These are phyloP conservation scores for Syngnathoides biaculeatus DNA, from an alignment of 2,113 vertebrate species.

Conservation along the genomic window DNA sequence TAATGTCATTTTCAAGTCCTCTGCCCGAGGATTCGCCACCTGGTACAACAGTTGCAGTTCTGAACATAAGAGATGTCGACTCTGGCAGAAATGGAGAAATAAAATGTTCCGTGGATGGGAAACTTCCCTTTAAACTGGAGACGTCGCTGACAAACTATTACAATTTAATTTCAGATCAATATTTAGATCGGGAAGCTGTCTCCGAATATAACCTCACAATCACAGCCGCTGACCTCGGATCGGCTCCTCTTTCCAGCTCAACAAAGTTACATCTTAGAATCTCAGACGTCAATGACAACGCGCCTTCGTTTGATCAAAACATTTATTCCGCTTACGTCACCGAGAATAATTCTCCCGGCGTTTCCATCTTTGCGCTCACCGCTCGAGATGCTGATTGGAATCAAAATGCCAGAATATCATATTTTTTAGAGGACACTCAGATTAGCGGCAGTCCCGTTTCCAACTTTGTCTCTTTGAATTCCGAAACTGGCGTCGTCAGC, in stretches of 20 bases:
- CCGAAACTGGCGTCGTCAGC: conserved; percentile 62
- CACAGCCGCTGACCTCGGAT: conserved; percentile 43
- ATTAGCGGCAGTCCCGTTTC: conserved; percentile 58
- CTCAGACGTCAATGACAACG: conserved; percentile 70
- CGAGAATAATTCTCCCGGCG: conserved; percentile 65
- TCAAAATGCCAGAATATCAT: conserved; percentile 66
- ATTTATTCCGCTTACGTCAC: conserved; percentile 54
- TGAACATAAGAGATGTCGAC: conserved; percentile 58
- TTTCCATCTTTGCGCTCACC: conserved; percentile 54
- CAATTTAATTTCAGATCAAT: conserved; percentile 29
- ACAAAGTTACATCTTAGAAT: conserved; percentile 57
- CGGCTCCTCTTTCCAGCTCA: conserved; percentile 57
- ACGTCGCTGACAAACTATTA: conserved; percentile 43
- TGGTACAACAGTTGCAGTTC: conserved; percentile 40
- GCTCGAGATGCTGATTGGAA: conserved; percentile 63
- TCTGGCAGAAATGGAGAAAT: conserved; percentile 46
- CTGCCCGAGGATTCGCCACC: conserved; percentile 29
- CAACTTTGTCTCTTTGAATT: conserved; percentile 62
- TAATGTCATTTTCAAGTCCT: conserved; percentile 56
- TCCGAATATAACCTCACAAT: conserved; percentile 42
- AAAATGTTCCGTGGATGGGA: conserved; percentile 34
- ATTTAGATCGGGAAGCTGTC: conserved; percentile 38
- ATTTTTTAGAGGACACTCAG: conserved; percentile 59
- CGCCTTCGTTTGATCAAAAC: conserved; percentile 59
- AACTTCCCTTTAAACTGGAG: conserved; percentile 45